Base-by-base conservation (phyloP, 2,113 vertebrate species). In the Cryptotis parvus region DNA sequence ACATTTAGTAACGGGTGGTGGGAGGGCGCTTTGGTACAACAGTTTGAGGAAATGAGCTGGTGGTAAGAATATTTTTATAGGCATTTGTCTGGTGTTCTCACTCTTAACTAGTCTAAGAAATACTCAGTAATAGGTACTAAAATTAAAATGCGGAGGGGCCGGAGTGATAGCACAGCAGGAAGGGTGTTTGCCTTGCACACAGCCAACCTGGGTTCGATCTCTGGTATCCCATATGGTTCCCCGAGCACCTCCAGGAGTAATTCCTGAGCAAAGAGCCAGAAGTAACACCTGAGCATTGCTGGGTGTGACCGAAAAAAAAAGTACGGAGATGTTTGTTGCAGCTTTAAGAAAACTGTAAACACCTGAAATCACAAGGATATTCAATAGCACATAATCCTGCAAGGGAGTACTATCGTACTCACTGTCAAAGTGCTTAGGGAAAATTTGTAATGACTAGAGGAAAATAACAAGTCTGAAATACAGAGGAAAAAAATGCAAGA, bases 31-130 rank as follows among this genome's bases (percentile, higher is more conserved):
- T 82, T 75, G 69, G 33, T 29, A 78, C 31, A 43, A 77, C 43
- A n/a, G 75, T 86, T 61, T 41, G 37, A 82, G 76, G 78, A 91
- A 90, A 93, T 26, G 63, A 81, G 82, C 22, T 61, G 24, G 35
- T 4, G 55, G 3, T 55, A 43, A 73, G 45, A 41, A 72, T 58
- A 61, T 74, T 63, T 79, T n/a, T 84, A n/a, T 14, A 74, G 26
- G 29, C 24, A 76, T 39, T 41, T 58, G 33, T 63, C 1, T 66
- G 77, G 10, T 79, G 86, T 75, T 65, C n/a, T 4, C 41, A 86
- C 52, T 35, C 73, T 1, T 16, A 86, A 41, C 5, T 55, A 29
- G 68, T 10, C 39, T 85, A 82, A 90, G 61, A 39, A 92, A 70
- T 37, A 58, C n/a, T 78, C 24, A 90, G 35, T 88, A 81, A 75